A percentile compares a stretch with the other conserved stretches of the same genome.
Evolutionary conservation across 2,888 invertebrate species (phyloP).

Genomic region (Nemotelus nigrinus): DNA sequence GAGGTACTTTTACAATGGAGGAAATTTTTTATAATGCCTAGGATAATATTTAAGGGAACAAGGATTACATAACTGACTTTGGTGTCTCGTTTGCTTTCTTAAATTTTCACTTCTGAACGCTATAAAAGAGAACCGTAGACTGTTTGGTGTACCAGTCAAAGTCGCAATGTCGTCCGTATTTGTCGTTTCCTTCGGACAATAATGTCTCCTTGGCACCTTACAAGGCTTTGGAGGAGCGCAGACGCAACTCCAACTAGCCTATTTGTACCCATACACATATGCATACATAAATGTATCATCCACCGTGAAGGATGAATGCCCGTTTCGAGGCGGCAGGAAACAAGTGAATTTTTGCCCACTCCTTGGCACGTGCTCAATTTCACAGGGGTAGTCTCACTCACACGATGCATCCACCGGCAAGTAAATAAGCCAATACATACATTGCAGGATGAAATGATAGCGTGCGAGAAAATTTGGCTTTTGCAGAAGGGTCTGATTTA

Average conservation of each 20-base stretch:
- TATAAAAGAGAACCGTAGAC: slow-evolving; percentile 51
- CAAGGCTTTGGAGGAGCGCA: slow-evolving; percentile 46
- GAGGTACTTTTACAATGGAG: slow-evolving; percentile 3
- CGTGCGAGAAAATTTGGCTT: no score
- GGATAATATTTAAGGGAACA: slow-evolving; percentile 28
- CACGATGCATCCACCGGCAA: not conserved
- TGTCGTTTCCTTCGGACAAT: not conserved
- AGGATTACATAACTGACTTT: slow-evolving; percentile 47
- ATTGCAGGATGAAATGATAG: no score
- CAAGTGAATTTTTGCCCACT: slow-evolving; percentile 46
- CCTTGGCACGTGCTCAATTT: slow-evolving; percentile 46
- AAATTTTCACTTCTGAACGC: slow-evolving; percentile 48
- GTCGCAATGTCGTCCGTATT: slow-evolving; percentile 43
- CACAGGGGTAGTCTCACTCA: slow-evolving; percentile 31
- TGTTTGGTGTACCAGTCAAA: slow-evolving; percentile 45
- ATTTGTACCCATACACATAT: not conserved
- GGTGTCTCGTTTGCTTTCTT: slow-evolving; percentile 27
- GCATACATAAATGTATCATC: not conserved
- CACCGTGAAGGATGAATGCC: not conserved
- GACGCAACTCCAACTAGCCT: slow-evolving; percentile 46
- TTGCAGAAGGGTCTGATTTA: no score
- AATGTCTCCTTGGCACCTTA: slow-evolving; percentile 47
- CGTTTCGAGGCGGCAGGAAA: slow-evolving; percentile 18
- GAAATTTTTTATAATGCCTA: not conserved
- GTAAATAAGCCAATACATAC: no score